These are phyloP conservation scores for Leptoteleia sp. DNA, from an alignment of 1,140 invertebrate genomes.

Conservation along the genomic window DNA sequence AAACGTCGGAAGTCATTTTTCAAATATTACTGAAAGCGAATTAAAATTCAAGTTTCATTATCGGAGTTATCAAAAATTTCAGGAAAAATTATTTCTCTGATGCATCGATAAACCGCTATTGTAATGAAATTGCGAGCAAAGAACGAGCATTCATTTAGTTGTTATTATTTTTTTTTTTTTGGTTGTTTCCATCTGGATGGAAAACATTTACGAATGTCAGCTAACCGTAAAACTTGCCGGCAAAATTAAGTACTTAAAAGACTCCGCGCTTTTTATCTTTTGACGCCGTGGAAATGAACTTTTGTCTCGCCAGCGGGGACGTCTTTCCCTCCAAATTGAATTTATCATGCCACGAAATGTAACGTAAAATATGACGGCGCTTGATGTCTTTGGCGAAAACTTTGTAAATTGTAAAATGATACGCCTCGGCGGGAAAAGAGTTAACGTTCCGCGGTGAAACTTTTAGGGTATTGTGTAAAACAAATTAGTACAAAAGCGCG, in stretches of 20 bases:
- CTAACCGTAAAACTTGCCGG: conserved; percentile 12
- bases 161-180: too few species aligned
- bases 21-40: too few species aligned
- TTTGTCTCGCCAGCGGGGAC: conserved; percentile 9
- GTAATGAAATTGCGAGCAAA: too few species aligned
- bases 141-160: too few species aligned
- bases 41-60: too few species aligned
- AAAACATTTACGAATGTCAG: conserved; percentile 14
- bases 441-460: conserved; percentile 22
- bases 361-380: conserved; percentile 37
- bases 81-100: too few species aligned
- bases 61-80: too few species aligned
- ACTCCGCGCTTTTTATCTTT: conserved; percentile 21
- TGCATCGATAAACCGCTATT: too few species aligned
- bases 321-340: conserved; percentile 29
- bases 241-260: conserved; percentile 30
- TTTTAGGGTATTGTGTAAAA: conserved; percentile 19
- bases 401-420: conserved; percentile 39
- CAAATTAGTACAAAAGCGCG: conserved; percentile 3
- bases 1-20: too few species aligned
- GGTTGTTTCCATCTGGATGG: conserved; percentile 3
- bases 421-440: conserved; percentile 16
- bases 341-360: conserved; percentile 26
- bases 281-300: conserved; percentile 21
- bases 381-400: conserved; percentile 21